Evolutionary conservation across 2,797 vertebrate genomes (phyloP), one percentile per base, ranked within the genome.

Genomic region (Tamandua tetradactyla): DNA sequence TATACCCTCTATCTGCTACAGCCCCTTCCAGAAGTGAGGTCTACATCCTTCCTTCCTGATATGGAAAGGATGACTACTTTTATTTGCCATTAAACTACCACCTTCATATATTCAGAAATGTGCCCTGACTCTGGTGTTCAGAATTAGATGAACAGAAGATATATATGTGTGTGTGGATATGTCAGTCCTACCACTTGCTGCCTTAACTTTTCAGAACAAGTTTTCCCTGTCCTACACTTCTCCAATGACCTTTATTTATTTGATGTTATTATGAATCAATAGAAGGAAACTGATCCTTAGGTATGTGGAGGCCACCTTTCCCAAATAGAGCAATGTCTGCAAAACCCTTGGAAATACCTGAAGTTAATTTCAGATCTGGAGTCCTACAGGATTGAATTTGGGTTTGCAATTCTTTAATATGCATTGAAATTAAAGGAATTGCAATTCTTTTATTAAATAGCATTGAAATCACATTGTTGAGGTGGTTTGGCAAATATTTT

Each of bases 1-100:
- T 6, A 25, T 3, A 10, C 5, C 20, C 23, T 62, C 30, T 23
- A 25, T 18, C 23, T 37, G 13, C 10, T 32, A 1, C 0, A 68
- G 40, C 7, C 13, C 20, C 5, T 74, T 69, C 42, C 61, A 91
- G 69, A 68, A 76, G 69, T 6, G 11, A 44, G 5, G n/a, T 18
- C 10, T 1, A 6, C 35, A 49, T n/a, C 27, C 69, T 52, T 52
- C 35, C 42, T 37, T 47, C 32, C 62, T 62, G 52, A 2, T 0
- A 0, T 25, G 10, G 18, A 25, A 62, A 23, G 13, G 76, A 57
- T 1, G 8, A 6, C 49, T 55, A 18, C 22, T 37, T 25, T 25
- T 18, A 30, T 68, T 25, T 44, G 18, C 27, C 27, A 2, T 18
- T 10, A 66, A 49, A 61, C 20, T 2, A 7, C 79, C 44, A 40